These are phyloP conservation scores for Halictus quadricinctus DNA, from an alignment of 2,888 invertebrate genomes.

Conservation along the genomic window DNA sequence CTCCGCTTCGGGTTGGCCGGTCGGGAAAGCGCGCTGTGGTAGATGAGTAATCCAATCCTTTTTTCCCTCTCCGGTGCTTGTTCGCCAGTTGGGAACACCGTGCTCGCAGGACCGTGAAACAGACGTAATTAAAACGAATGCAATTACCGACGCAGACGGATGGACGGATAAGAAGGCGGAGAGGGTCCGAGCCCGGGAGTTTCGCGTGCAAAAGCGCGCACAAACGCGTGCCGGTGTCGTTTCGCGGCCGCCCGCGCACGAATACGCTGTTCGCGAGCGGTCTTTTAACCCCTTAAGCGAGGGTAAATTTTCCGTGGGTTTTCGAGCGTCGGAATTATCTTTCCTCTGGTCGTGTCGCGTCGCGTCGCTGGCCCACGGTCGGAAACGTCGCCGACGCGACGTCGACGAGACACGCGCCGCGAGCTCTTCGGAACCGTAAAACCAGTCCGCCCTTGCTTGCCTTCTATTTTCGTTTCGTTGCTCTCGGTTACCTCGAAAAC, in stretches of 20 bases:
- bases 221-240: slow-evolving; percentile 6
- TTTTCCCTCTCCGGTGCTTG: not conserved
- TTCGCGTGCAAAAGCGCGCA: not conserved
- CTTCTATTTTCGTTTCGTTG: not conserved
- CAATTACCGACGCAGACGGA: slow-evolving; percentile 53
- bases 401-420: not conserved
- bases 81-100: slow-evolving; percentile 11
- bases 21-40: not conserved
- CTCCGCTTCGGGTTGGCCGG: not conserved
- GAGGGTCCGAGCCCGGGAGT: slow-evolving; percentile 9
- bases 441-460: not conserved
- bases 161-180: slow-evolving; percentile 9
- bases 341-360: not conserved
- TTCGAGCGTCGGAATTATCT: slow-evolving; percentile 10
- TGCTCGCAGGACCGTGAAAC: slow-evolving; percentile 53
- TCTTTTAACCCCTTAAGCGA: slow-evolving; percentile 43
- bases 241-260: not conserved
- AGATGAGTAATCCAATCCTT: slow-evolving; percentile 25
- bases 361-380: not conserved
- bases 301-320: slow-evolving; percentile 30
- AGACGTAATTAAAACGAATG: slow-evolving; percentile 70
- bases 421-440: slow-evolving; percentile 18
- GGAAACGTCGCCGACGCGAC: not conserved
- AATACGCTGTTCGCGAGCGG: slow-evolving; percentile 18
- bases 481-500: not conserved